Conservation (phyloP, 2,797 vertebrate species). For the Aplochiton taeniatus region DNA sequence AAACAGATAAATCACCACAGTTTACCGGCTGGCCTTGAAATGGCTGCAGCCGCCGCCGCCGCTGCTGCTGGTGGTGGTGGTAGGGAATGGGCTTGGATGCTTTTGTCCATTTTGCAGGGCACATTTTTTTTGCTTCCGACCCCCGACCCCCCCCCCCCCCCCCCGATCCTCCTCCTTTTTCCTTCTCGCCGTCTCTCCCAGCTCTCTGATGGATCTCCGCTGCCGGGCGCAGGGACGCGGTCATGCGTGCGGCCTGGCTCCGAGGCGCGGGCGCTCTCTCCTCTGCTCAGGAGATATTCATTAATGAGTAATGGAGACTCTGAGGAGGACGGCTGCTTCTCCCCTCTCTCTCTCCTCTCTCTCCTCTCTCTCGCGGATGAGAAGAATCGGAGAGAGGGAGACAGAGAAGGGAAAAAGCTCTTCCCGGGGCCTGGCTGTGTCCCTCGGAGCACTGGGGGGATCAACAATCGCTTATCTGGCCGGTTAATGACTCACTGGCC, state of each 20-base stretch:
- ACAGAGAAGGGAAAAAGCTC: slow-evolving; percentile 53
- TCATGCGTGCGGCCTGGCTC: slow-evolving; percentile 58
- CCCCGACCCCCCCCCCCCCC: slow-evolving; percentile 52
- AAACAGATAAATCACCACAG: slow-evolving; percentile 55
- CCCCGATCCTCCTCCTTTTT: slow-evolving; percentile 44
- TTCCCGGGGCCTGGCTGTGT: slow-evolving; percentile 62
- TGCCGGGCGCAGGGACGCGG: slow-evolving; percentile 53
- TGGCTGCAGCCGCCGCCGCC: too few relatives aligned
- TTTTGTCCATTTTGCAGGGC: slow-evolving; percentile 70
- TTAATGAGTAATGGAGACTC: slow-evolving; percentile 81
- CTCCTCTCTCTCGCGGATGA: slow-evolving; percentile 64
- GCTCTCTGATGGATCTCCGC: slow-evolving; percentile 62
- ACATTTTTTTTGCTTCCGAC: slow-evolving; percentile 70
- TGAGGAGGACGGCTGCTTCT: slow-evolving; percentile 49
- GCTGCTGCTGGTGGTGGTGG: slow-evolving; percentile 28
- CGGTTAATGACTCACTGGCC: slow-evolving; percentile 74
- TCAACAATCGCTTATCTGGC: slow-evolving; percentile 77
- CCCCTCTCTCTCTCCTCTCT: slow-evolving; percentile 16
- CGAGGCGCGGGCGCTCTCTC: slow-evolving; percentile 32
- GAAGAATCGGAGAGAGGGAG: slow-evolving; percentile 40
- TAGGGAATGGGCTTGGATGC: slow-evolving; percentile 63
- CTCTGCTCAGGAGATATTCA: slow-evolving; percentile 70
- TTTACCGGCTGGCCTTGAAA: slow-evolving; percentile 17
- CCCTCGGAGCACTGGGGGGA: slow-evolving; percentile 66
- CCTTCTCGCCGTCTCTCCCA: slow-evolving; percentile 16